Evolutionary conservation across 1,140 invertebrate species (phyloP).

Genomic region (Hylyphantes graminicola): DNA sequence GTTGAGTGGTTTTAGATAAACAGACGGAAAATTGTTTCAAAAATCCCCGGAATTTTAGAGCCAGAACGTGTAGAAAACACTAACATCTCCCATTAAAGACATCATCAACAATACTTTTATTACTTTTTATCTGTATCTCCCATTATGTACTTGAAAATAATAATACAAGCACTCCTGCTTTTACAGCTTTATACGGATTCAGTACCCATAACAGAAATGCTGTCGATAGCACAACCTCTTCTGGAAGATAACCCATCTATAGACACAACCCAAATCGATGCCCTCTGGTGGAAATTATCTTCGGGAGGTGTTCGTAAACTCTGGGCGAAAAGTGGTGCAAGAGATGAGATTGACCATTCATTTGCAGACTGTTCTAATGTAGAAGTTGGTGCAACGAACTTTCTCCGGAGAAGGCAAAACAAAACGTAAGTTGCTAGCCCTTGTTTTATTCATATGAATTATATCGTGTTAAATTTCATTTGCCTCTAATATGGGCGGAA

Average conservation of each 20-base stretch:
- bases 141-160: too few relatives aligned
- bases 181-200: conserved; percentile 21
- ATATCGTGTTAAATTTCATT: too few relatives aligned
- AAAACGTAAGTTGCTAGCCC: conserved; percentile 14
- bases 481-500: too few relatives aligned
- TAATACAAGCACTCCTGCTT: too few relatives aligned
- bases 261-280: conserved; percentile 4
- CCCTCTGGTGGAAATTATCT: conserved; percentile 26
- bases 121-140: too few relatives aligned
- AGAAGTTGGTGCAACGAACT: conserved; percentile 16
- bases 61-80: too few relatives aligned
- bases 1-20: too few relatives aligned
- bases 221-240: conserved; percentile 30
- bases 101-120: too few relatives aligned
- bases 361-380: not conserved
- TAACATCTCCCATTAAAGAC: too few relatives aligned
- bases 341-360: not conserved
- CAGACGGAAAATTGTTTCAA: too few relatives aligned
- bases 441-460: too few relatives aligned
- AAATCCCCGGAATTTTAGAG: too few relatives aligned
- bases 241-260: not conserved
- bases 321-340: not conserved
- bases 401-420: conserved; percentile 3
- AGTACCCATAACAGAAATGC: not conserved
- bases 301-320: not conserved